Base-by-base conservation (phyloP, 1,140 invertebrate genomes). In the Trichomalopsis sarcophagae region DNA sequence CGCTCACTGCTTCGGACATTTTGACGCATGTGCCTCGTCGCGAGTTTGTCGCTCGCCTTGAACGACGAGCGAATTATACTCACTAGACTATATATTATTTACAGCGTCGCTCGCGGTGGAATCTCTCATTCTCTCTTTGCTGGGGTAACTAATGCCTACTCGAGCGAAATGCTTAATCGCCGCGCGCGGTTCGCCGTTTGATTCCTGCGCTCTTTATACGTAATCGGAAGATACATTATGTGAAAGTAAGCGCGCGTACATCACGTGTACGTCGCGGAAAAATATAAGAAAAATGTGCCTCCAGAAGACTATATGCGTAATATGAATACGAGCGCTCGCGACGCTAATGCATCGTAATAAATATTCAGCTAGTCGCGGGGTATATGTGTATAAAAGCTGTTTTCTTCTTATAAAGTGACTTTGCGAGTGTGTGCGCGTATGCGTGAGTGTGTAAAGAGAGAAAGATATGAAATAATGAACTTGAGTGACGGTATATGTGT, bases 281-380 rank as follows among this genome's bases (percentile, higher is more conserved):
- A 71, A 30, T 71, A 30, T 71, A 71, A 71, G 14, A 71, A 71
- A 33, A 71, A 71, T 33, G 17, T 30, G 68, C 27, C 27, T 62
- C 55, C 62, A 74, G 27, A n/a, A 62, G 55, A 62, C 14, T 74
- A 27, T 30, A 30, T 7, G 40, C 40, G 21, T 13, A 9, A 69
- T 23, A 68, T 36, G 30, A 7, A 27, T 14, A 17, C n/a, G 11
- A 21, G 40, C 5, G 13, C n/a, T 17, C n/a, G 30, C n/a, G 82
- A 7, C 44, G 82, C 66, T 79, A 84, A 79, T 84, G 82, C 27
- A 40, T 10, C 30, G 66, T 73, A 79, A 84, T 84, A 76, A 84
- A 84, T 79, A 69, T 71, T 71, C 82, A 62, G 14, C 75, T 23
- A 33, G 11, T 62, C 21, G 1, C 55, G n/a, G n/a, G 14, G 69